Evolutionary conservation across 1,140 invertebrate species (phyloP).

Genomic region (Trypoxylus dichotomus): DNA sequence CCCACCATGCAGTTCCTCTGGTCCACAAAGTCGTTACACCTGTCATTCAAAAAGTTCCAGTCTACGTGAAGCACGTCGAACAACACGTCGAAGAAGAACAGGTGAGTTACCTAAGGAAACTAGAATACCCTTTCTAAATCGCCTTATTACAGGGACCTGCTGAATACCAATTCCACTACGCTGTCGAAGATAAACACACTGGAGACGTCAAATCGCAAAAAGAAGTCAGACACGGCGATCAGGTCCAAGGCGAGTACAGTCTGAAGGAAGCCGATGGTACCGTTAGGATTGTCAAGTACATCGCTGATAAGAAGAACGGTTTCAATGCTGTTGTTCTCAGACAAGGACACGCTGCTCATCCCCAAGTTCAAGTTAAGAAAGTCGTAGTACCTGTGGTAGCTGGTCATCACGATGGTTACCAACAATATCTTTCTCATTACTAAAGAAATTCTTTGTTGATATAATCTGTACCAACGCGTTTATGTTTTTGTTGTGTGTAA

Average conservation of each 20-base stretch:
- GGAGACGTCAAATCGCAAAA: slow-evolving; percentile 6
- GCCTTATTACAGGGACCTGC: background rate
- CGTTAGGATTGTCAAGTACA: background rate
- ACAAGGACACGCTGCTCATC: slow-evolving; percentile 9
- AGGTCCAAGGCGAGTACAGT: slow-evolving; percentile 4
- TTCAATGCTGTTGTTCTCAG: slow-evolving; percentile 14
- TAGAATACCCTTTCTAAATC: background rate
- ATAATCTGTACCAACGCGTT: background rate
- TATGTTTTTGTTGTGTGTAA: too few species aligned
- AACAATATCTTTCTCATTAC: background rate
- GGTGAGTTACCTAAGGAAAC: background rate
- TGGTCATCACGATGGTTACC: background rate
- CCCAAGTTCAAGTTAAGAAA: slow-evolving; percentile 8
- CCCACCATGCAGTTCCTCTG: background rate
- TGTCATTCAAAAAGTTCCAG: background rate
- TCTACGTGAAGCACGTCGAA: background rate
- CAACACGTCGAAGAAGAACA: background rate
- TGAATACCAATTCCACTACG: slow-evolving; percentile 14
- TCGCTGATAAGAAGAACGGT: background rate
- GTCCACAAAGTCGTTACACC: background rate
- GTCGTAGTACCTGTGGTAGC: background rate
- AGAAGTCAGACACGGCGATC: background rate
- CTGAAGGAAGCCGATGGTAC: slow-evolving; percentile 24
- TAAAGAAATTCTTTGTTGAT: background rate
- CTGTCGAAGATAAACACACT: slow-evolving; percentile 9